Percentiles rank a stretch among this genome's conserved stretches.
These are phyloP conservation scores for Porphyrio hochstetteri DNA, from an alignment of 2,113 vertebrate genomes.

Conservation along the genomic window DNA sequence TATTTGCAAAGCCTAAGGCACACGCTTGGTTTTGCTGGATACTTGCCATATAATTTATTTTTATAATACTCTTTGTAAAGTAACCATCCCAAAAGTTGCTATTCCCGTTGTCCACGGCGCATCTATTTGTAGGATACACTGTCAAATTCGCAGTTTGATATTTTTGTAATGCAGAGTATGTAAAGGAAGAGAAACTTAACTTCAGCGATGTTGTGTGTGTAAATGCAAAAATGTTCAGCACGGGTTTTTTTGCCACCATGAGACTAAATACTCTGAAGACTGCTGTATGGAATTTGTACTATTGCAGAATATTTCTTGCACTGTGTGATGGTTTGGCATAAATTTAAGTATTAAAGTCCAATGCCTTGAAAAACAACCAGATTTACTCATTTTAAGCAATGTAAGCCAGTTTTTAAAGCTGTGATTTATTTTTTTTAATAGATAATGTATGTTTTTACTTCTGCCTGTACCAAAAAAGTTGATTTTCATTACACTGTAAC, in stretches of 20 bases:
- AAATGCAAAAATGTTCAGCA: conserved; percentile 22
- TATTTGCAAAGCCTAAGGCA: conserved; percentile 60
- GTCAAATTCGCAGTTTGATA: conserved; percentile 35
- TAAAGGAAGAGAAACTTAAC: conserved; percentile 48
- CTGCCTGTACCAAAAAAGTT: conserved; percentile 58
- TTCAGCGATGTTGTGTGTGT: conserved; percentile 37
- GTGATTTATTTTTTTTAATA: conserved; percentile 40
- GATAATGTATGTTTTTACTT: conserved; percentile 63
- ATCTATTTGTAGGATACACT: conserved; percentile 66
- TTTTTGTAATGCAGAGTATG: conserved; percentile 49
- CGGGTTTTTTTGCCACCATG: not conserved
- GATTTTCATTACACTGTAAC: conserved; percentile 57
- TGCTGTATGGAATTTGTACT: conserved; percentile 56
- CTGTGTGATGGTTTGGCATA: conserved; percentile 48
- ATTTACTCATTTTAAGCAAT: conserved; percentile 58
- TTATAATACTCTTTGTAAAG: conserved; percentile 74
- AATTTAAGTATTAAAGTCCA: conserved; percentile 47
- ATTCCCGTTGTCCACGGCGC: conserved; percentile 37
- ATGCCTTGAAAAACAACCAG: conserved; percentile 55
- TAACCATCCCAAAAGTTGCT: conserved; percentile 51
- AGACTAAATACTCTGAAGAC: conserved; percentile 49
- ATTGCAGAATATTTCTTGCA: conserved; percentile 43
- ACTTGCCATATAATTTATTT: conserved; percentile 78
- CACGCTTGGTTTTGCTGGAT: conserved; percentile 48
- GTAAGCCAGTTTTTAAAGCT: conserved; percentile 65